Base-by-base conservation (phyloP, 92 coral and sea anemone species). In the Paramuricea clavata region DNA sequence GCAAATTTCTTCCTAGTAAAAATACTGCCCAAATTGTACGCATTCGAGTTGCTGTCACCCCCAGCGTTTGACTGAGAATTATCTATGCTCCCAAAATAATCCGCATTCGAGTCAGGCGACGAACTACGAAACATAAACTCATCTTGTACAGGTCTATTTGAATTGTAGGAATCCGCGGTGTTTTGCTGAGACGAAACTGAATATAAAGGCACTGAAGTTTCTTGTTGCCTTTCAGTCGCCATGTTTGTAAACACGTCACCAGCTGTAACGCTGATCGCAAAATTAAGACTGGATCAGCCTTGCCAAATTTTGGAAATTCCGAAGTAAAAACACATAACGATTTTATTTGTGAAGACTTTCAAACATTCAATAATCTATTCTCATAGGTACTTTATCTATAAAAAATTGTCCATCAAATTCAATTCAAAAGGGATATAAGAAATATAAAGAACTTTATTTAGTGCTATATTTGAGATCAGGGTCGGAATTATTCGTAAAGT, bases 141-240 rank as follows among this genome's bases (percentile, higher is more conserved):
- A 13, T 97, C 98, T 41, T 69, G 88, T 2, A 92, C 22, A 35
- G 71, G 84, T 16, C 73, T 91, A 33, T 91, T 89, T 16, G 92
- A 82, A 62, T 93, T 91, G 71, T 74, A 70, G 25, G 92, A 93
- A 85, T 85, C 83, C 69, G 88, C 71, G 19, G 69, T 73, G 78
- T 87, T 87, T 44, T 78, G 89, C 59, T 78, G 85, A 67, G 93
- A 90, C 78, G 95, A 87, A 21, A 95, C 95, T 26, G 94, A 90
- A 90, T 93, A 94, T 44, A 97, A 89, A 85, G 99, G 98, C 60
- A 97, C 97, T 35, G 99, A 97, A 79, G 97, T 93, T 68, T 95
- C 78, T 92, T 95, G 93, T 74, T 50, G 72, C 65, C 49, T 54
- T 42, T 85, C 85, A 23, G 33, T 49, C 76, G 78, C 84, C 77